phyloP scores from a whole-genome alignment of 2,797 vertebrate species.

The Microcaecilia unicolor region DNA sequence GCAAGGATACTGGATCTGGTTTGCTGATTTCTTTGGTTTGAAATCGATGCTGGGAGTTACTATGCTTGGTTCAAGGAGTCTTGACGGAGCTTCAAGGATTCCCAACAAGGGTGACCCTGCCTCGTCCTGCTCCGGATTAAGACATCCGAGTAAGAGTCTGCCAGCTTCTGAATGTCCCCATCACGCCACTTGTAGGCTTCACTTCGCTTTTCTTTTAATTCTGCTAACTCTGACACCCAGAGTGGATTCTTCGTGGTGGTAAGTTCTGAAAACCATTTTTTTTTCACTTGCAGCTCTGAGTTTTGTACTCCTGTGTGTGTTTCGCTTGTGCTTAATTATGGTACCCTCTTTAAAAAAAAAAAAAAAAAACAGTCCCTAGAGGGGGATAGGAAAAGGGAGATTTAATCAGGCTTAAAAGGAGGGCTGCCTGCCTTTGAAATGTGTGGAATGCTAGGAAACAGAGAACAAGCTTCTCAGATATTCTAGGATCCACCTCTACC shows the following conservation, averaged over 20 bases:
- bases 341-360: too few species aligned
- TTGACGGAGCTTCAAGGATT: slow-evolving; percentile 53
- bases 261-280: too few species aligned
- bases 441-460: too few species aligned
- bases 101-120: slow-evolving; percentile 38
- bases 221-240: slow-evolving; percentile 80
- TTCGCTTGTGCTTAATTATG: too few species aligned
- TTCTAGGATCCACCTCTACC: too few species aligned
- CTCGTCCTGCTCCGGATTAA: slow-evolving; percentile 37
- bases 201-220: slow-evolving; percentile 58
- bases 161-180: slow-evolving; percentile 34
- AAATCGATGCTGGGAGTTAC: slow-evolving; percentile 41
- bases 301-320: too few species aligned
- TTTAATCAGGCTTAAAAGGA: too few species aligned
- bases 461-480: too few species aligned
- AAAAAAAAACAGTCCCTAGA: too few species aligned
- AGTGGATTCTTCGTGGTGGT: slow-evolving; percentile 92
- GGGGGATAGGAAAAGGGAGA: too few species aligned
- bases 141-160: slow-evolving; percentile 22
- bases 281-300: too few species aligned
- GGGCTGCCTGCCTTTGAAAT: too few species aligned
- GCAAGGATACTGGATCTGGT: slow-evolving; percentile 23
- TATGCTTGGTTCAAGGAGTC: slow-evolving; percentile 67
- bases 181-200: slow-evolving; percentile 50
- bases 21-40: slow-evolving; percentile 15